Conservation (phyloP, 2,888 invertebrate genomes). For the Abrostola triplasia region DNA sequence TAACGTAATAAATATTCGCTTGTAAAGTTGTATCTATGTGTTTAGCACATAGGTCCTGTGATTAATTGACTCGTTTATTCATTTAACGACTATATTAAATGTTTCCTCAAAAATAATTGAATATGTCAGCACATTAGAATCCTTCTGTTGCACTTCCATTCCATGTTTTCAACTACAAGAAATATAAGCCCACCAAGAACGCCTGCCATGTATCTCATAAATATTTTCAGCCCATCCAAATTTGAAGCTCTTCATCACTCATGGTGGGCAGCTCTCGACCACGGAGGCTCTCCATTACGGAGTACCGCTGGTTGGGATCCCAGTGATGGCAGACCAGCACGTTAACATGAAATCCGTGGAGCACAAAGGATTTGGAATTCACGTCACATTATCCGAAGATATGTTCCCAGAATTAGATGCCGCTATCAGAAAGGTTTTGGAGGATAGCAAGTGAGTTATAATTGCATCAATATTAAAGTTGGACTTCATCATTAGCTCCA, state of each 20-base stretch:
- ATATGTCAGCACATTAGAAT: no score
- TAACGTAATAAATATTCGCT: no score
- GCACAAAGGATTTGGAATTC: slow-evolving; percentile 69
- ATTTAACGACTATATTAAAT: no score
- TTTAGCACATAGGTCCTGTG: no score
- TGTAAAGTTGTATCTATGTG: no score
- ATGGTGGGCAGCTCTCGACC: slow-evolving; percentile 78
- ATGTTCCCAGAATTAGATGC: slow-evolving; percentile 59
- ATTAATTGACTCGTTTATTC: no score
- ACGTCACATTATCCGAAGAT: slow-evolving; percentile 63
- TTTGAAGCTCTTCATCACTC: slow-evolving; percentile 73
- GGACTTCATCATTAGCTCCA: no score
- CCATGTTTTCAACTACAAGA: no score
- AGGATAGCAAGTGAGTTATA: slow-evolving; percentile 54
- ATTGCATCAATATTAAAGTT: neutral
- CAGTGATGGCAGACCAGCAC: slow-evolving; percentile 72
- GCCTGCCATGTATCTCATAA: no score
- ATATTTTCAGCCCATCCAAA: slow-evolving; percentile 71
- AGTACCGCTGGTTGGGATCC: slow-evolving; percentile 78
- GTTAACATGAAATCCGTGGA: slow-evolving; percentile 71
- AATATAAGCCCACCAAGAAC: no score
- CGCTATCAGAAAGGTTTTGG: slow-evolving; percentile 69
- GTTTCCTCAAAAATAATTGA: no score
- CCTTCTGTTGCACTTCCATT: no score
- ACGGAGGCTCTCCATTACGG: slow-evolving; percentile 76